Evolutionary conservation across 37 sponge, comb jelly and placozoan species (phyloP), one percentile per base, ranked within the genome.

Genomic region (Eunapius fragilis): DNA sequence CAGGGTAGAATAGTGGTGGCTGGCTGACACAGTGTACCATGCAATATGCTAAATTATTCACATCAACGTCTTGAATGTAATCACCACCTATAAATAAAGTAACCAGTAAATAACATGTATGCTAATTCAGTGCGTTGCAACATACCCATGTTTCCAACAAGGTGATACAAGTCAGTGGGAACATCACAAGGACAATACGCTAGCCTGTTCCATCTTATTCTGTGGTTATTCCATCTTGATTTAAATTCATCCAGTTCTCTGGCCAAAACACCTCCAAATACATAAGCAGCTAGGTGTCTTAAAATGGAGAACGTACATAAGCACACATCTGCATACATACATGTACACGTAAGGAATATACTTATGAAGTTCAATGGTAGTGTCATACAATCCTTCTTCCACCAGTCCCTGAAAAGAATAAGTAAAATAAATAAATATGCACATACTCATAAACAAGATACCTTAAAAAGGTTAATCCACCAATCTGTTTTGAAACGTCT

Each of bases 381-480:
- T 35, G 72, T 87, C 25, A 14, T 69, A 85, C 19, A 34, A 23
- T 76, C 85, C 85, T 67, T 72, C 49, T 34, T 25, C 14, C 26
- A 68, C 49, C 19, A 85, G 67, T 26, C 30, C 69, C 85, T 85
- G 74, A 70, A 28, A 70, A 27, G 27, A 10, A 28, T n/a, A n/a
- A 70, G 3, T 28, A n/a, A n/a, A 10, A 11, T 5, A 70, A 41
- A 41, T 9, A 41, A 6, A 41, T 37, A 78, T 78, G 25, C 25
- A 45, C 31, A 45, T 41, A 45, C 25, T 28, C 24, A 23, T 78
- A 28, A 27, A 31, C 25, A 22, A 47, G 32, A 37, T 73, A 82
- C 89, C 78, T 82, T 83, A 34, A 67, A 83, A 25, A 77, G 9
- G 25, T 82, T 69, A 50, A 89, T 88, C 83, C 89, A 88, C 89